Conservation (phyloP, 2,113 vertebrate species). For the Rhombomys opimus region DNA sequence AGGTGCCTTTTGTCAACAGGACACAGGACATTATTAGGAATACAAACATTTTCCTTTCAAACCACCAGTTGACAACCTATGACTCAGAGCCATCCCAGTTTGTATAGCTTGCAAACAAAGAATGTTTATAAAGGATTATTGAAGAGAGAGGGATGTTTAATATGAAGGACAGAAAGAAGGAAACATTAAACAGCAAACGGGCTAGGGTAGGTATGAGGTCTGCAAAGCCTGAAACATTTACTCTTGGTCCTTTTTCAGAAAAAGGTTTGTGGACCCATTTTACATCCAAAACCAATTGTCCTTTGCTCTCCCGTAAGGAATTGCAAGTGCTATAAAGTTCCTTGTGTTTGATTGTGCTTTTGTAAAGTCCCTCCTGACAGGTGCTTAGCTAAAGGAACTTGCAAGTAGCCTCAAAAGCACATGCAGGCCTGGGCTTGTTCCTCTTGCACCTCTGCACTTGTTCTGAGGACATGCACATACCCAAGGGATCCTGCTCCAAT, state of each 20-base stretch:
- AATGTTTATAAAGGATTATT: not conserved
- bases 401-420: not conserved
- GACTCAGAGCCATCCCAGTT: not conserved
- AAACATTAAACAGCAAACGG: not conserved
- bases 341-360: accelerated
- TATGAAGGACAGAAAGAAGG: not conserved
- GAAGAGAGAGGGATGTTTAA: not conserved
- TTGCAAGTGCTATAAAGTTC: not conserved
- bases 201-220: not conserved
- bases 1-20: slow-evolving; percentile 4
- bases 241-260: not conserved
- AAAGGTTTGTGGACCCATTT: not conserved
- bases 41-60: slow-evolving; percentile 6
- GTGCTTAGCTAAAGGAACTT: not conserved
- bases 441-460: not conserved
- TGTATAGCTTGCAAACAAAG: not conserved
- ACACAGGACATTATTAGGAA: not conserved
- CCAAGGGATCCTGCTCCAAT: not conserved
- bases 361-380: not conserved
- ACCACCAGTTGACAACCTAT: not conserved
- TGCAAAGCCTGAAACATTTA: not conserved
- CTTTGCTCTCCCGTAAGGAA: not conserved
- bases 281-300: not conserved
- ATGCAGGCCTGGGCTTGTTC: not conserved
- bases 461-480: not conserved